These are phyloP conservation scores for Bolinopsis microptera DNA, from an alignment of 37 sponge, comb jelly and placozoan genomes.

Conservation along the genomic window DNA sequence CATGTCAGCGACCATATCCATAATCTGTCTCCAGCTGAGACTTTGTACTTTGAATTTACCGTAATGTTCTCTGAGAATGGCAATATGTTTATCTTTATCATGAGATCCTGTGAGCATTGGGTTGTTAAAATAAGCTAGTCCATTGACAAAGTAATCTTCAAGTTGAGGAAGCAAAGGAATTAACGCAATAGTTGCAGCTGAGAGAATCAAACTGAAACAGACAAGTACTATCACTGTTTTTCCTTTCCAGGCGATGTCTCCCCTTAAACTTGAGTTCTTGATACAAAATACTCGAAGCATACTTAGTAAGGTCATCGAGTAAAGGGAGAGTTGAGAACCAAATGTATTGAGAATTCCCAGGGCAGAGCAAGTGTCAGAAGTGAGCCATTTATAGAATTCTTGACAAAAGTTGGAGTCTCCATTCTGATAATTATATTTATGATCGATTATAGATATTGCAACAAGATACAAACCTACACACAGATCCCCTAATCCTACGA, in stretches of 20 bases:
- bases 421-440: not conserved
- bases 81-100: not conserved
- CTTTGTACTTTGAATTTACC: not conserved
- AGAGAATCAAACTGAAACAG: not conserved
- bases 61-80: not conserved
- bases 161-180: not conserved
- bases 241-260: not conserved
- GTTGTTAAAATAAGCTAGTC: not conserved
- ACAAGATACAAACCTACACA: slow-evolving; percentile 7
- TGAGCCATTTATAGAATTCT: not conserved
- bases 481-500: not conserved
- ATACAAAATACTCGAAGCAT: not conserved
- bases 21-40: not conserved
- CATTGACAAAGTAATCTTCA: not conserved
- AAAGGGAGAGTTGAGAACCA: not conserved
- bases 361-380: not conserved
- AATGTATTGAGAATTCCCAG: not conserved
- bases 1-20: not conserved
- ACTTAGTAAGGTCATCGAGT: not conserved
- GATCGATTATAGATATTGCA: not conserved
- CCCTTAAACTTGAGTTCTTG: not conserved
- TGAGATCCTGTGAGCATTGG: not conserved
- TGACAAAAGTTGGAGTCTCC: not conserved
- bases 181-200: not conserved
- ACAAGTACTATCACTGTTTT: not conserved